These are phyloP conservation scores for Amazona guildingii DNA, from an alignment of 2,113 vertebrate genomes.

Conservation along the genomic window DNA sequence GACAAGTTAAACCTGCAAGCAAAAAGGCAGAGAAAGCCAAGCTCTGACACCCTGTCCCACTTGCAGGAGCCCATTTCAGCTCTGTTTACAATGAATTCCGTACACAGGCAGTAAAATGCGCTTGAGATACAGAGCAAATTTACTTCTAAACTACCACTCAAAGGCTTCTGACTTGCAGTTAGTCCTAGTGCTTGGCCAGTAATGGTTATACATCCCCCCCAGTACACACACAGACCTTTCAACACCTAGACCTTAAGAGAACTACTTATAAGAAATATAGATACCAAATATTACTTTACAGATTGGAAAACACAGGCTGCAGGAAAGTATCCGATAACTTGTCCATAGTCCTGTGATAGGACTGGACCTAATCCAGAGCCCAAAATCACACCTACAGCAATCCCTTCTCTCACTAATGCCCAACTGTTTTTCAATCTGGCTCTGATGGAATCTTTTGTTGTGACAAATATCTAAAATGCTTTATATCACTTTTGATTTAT, in stretches of 20 bases:
- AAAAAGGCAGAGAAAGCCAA: neutral
- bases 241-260: neutral
- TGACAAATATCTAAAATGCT: neutral
- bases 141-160: neutral
- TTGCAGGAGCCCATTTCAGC: neutral
- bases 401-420: neutral
- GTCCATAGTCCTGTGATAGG: neutral
- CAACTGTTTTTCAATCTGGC: neutral
- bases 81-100: neutral
- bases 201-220: neutral
- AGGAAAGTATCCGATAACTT: neutral
- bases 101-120: neutral
- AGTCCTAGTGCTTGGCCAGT: neutral
- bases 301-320: neutral
- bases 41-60: neutral
- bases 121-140: neutral
- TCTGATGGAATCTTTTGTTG: neutral
- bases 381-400: neutral
- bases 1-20: neutral
- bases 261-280: neutral
- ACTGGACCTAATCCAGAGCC: neutral
- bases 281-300: neutral
- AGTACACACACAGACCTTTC: neutral
- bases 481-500: neutral
- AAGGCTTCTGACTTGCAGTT: neutral